Base-by-base conservation (phyloP, 1,140 invertebrate species). In the Anoplolepis gracilipes region DNA sequence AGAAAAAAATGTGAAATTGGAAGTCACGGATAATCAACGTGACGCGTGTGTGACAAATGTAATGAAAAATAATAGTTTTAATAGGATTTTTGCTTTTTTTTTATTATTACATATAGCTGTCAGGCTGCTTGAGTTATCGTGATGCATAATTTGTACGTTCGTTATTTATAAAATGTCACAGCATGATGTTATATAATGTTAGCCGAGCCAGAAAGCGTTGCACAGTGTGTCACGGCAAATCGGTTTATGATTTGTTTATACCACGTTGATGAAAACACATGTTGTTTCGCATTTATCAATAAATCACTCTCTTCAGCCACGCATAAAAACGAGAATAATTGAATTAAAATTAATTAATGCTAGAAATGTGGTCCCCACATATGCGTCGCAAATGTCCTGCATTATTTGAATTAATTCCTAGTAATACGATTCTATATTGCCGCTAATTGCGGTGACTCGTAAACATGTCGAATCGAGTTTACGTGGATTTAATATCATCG, bases 211-310 rank as follows among this genome's bases (percentile, higher is more conserved):
- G 53, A 72, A 72, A 81, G 25, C 76, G 61, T 16, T 65, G 61
- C 36, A 25, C 39, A 28, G 53, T 28, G 49, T 59, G 67, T 82
- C 78, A 33, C 67, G 67, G 78, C 25, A 82, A 82, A 82, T 82
- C 65, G 78, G 78, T 82, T 82, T 82, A 82, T 73, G 78, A 72
- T 82, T 82, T 82, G 78, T 82, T 82, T 82, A 72, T 69, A 42
- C 11, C 36, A 28, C 67, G 67, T 61, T 72, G 55, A 59, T 72
- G 78, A 82, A 82, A 82, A 82, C 64, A 55, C 53, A 64, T 46
- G 78, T 82, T 73, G 53, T 69, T 55, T 72, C 78, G 39, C 22
- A 69, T 82, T 82, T 25, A 59, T 73, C 78, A 46, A 82, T 82
- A 73, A 82, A 82, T 82, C 78, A 59, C 25, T 81, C 36, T 25